Evolutionary conservation across 2,797 vertebrate species (phyloP).

Genomic region (Takifugu rubripes): DNA sequence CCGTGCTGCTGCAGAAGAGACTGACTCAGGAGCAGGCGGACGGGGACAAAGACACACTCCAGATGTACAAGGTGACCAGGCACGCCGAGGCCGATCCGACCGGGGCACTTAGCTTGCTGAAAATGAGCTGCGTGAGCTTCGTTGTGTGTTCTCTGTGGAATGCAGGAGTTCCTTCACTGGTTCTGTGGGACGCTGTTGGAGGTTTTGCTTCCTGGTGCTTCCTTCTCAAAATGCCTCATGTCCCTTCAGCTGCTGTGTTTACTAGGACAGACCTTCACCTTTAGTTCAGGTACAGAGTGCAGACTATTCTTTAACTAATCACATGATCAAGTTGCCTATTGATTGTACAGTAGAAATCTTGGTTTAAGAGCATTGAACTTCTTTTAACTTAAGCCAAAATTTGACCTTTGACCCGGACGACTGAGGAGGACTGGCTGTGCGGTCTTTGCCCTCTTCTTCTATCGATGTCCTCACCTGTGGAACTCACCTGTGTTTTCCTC

Average conservation of each 20-base stretch:
- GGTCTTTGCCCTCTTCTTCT: neutral
- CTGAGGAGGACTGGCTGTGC: no score
- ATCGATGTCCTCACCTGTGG: neutral
- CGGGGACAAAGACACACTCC: conserved; percentile 55
- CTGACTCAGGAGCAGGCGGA: conserved; percentile 55
- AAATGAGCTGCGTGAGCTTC: neutral
- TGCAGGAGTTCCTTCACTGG: conserved; percentile 86
- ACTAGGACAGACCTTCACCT: conserved; percentile 83
- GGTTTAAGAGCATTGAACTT: no score
- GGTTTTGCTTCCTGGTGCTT: conserved; percentile 86
- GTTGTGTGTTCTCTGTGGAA: conserved; percentile 12
- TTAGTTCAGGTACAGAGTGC: conserved; percentile 60
- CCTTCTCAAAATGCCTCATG: conserved; percentile 87
- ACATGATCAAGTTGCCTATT: no score
- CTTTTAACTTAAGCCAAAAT: no score
- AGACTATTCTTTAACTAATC: no score
- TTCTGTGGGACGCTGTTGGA: conserved; percentile 83
- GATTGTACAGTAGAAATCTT: no score
- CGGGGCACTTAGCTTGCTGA: neutral
- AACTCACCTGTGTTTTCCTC: conserved; percentile 4
- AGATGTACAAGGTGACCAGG: conserved; percentile 66
- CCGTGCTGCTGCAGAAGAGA: conserved; percentile 84
- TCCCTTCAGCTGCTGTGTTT: conserved; percentile 85
- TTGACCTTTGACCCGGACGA: no score
- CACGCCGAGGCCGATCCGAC: neutral